Base-by-base conservation (phyloP, 1,140 invertebrate species). In the Drusus annulatus region DNA sequence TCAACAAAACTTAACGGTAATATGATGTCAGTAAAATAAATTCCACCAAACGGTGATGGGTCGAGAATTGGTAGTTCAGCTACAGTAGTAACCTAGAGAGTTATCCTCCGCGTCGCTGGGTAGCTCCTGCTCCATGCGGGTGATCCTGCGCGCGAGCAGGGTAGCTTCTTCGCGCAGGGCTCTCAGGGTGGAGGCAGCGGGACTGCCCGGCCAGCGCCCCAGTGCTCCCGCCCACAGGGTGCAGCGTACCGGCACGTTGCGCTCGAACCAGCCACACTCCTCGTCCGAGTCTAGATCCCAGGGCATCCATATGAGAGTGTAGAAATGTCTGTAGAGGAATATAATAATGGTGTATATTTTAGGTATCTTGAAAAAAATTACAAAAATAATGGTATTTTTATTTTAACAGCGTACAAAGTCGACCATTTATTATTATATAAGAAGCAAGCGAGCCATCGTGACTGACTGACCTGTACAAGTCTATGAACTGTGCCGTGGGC, bases 271-370 rank as follows among this genome's bases (percentile, higher is more conserved):
- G 54, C 82, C 78, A 16, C 71, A 19, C 28, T 77, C 65, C 15
- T 81, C 79, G 62, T 83, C 81, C 19, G 60, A 45, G 52, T 83
- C 82, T 54, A 83, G 50, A 45, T 83, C 82, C 82, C 82, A 83
- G 25, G 79, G 79, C 76, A 83, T 76, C 82, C 82, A 83, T 16
- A 83, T 83, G 10, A 77, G 23, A 4, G 82, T 76, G 63, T 83
- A 83, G 77, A 83, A 83, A 21, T 83, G 80, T 56, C 81, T 83
- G 23, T 10, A 13, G 36, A 45, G 31, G 31, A 7, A 36, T 36
- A 0, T 3, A 0, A 45, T 5, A 13, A 13, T 1, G 10, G 7
- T 13, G 2, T 45, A 1, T 45, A 45, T 45, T 45, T 45, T 13
- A 45, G 8, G 36, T 1, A 45, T 8, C n/a, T 45, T 45, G 36